Percentiles rank a stretch among this genome's conserved stretches.
These are phyloP conservation scores for Myiozetetes cayanensis DNA, from an alignment of 2,113 vertebrate species.

Conservation along the genomic window DNA sequence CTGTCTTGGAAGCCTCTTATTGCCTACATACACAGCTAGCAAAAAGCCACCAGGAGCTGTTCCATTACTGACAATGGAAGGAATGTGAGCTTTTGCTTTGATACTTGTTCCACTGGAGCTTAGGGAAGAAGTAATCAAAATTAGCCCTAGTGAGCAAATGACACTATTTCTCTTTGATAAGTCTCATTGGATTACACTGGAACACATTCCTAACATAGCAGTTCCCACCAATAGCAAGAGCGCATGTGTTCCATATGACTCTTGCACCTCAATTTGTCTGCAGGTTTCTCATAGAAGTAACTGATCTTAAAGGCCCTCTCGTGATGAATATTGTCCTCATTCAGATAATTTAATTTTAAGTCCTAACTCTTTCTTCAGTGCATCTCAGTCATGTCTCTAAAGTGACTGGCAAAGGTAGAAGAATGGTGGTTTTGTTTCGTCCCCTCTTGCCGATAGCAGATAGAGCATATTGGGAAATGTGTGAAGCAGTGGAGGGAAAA, in stretches of 20 bases:
- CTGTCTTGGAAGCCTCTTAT: constrained; percentile 2
- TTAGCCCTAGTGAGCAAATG: constrained; percentile 9
- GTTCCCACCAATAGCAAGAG: background rate
- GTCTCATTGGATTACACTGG: background rate
- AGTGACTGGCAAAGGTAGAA: background rate
- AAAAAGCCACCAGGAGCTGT: constrained; percentile 3
- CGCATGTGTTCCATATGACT: background rate
- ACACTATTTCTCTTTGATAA: background rate
- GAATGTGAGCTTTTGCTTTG: constrained; percentile 19
- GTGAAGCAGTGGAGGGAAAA: background rate
- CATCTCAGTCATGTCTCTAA: background rate
- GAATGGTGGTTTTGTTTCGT: background rate
- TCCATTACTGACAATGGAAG: constrained; percentile 16
- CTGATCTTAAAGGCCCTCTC: background rate
- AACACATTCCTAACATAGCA: background rate
- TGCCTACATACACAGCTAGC: background rate
- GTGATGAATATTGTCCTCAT: background rate
- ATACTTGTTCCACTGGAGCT: background rate
- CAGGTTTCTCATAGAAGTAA: background rate
- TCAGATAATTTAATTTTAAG: background rate
- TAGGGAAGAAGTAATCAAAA: constrained; percentile 32
- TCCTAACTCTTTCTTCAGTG: background rate
- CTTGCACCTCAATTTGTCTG: background rate
- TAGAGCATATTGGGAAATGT: background rate
- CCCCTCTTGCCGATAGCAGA: background rate